These are phyloP conservation scores for Andrena chrysosceles DNA, from an alignment of 2,888 invertebrate genomes.

Conservation along the genomic window DNA sequence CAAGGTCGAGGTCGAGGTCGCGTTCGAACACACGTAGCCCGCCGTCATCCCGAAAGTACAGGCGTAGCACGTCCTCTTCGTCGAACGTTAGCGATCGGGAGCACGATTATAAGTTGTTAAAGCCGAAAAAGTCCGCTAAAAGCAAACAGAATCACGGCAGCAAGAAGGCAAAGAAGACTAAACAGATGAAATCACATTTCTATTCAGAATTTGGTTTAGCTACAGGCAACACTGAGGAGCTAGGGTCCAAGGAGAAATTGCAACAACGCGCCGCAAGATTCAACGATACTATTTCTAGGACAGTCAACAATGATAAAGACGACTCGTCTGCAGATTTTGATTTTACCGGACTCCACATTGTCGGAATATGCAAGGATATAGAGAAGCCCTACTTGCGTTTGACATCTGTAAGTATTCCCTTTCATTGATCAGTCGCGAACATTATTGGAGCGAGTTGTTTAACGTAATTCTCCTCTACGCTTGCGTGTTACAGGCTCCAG, in stretches of 20 bases:
- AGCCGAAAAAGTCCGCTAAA: slow-evolving; percentile 77
- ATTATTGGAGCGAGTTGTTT: background rate
- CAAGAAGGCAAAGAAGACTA: slow-evolving; percentile 87
- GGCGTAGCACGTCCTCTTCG: slow-evolving; percentile 82
- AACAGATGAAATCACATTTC: slow-evolving; percentile 86
- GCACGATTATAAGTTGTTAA: slow-evolving; percentile 80
- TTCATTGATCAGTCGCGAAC: background rate
- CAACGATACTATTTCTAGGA: slow-evolving; percentile 86
- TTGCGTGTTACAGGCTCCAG: slow-evolving; percentile 90
- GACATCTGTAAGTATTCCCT: slow-evolving; percentile 87
- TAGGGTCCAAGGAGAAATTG: slow-evolving; percentile 91
- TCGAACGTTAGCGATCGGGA: slow-evolving; percentile 80
- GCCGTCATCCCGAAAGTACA: slow-evolving; percentile 79
- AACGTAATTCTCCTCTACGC: background rate
- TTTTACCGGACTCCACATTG: slow-evolving; percentile 94
- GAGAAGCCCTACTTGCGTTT: slow-evolving; percentile 98
- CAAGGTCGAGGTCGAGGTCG: slow-evolving; percentile 84
- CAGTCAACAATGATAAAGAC: slow-evolving; percentile 86
- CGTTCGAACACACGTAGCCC: slow-evolving; percentile 82
- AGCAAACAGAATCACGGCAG: slow-evolving; percentile 82
- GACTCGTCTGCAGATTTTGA: slow-evolving; percentile 91
- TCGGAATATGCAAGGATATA: slow-evolving; percentile 96
- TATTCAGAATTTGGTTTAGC: slow-evolving; percentile 89
- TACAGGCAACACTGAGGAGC: slow-evolving; percentile 87
- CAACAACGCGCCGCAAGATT: slow-evolving; percentile 97